Percentiles rank a stretch among this genome's conserved stretches.
phyloP scores from a whole-genome alignment of 1,140 invertebrate genomes.

The Neodiprion fabricii region DNA sequence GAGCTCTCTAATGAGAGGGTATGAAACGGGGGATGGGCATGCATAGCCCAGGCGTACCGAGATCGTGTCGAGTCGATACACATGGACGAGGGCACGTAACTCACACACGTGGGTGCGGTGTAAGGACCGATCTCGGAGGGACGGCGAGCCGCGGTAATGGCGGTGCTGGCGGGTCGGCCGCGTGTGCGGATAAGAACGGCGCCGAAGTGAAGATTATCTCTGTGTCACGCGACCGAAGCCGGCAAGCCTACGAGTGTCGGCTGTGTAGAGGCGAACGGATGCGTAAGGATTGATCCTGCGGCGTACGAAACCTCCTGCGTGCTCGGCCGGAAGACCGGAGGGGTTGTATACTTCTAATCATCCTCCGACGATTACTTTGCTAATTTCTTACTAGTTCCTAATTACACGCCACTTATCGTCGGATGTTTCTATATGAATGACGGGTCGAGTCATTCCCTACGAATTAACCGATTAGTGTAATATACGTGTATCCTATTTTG shows the following conservation, averaged over 20 bases:
- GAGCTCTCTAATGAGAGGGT: constrained; percentile 26
- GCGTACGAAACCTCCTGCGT: background rate
- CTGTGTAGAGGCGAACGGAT: background rate
- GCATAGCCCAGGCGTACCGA: background rate
- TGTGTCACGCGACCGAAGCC: constrained; percentile 2
- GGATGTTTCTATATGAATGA: background rate
- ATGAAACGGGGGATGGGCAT: constrained; percentile 3
- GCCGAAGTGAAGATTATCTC: background rate
- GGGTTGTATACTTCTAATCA: background rate
- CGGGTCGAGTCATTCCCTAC: background rate
- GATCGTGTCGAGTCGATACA: background rate
- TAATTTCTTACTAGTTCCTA: background rate
- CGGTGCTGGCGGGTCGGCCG: background rate
- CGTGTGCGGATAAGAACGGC: background rate
- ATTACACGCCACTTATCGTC: background rate
- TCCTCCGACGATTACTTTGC: background rate
- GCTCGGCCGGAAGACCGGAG: background rate
- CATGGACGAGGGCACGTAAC: constrained; percentile 11
- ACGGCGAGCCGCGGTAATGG: background rate
- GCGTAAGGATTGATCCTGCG: no score
- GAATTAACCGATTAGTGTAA: constrained; percentile 8
- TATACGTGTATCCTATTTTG: background rate
- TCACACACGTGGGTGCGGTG: constrained; percentile 13
- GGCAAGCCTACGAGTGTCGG: background rate
- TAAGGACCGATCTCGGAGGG: constrained; percentile 11